Evolutionary conservation across 2,888 invertebrate genomes (phyloP), one percentile per base, ranked within the genome.

Genomic region (Aproaerema taeniolella): DNA sequence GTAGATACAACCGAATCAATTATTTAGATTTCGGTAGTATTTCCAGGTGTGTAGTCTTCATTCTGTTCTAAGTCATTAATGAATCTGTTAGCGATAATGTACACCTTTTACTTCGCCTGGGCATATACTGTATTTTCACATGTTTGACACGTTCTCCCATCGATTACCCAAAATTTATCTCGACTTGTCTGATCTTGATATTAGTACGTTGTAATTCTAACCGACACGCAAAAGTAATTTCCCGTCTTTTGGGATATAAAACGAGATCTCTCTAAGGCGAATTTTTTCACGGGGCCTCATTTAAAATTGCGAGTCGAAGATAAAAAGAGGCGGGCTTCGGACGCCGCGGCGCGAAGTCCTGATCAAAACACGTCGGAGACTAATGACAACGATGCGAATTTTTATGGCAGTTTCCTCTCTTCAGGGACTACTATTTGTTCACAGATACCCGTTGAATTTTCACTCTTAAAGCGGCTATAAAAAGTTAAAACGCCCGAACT

Each of bases 281-380:
- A 55, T 58, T 66, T 59, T 63, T 67, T 69, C 56, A 64, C 55
- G 46, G 49, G 48, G 55, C 55, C 62, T 70, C 62, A 61, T 67
- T 68, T 67, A 59, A 69, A 70, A 69, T 61, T 64, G 63, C 52
- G 63, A 64, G 54, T 58, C 51, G 54, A 61, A 68, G 66, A 74
- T 69, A 70, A 72, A 72, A 66, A 65, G 59, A 61, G 66, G 53
- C 52, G 59, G 60, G 48, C 45, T 56, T 49, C 50, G 47, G 43
- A 53, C 50, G 55, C 49, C 55, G 53, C 61, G 58, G 57, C 57
- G 59, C 61, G 53, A 54, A 50, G 63, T 58, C 50, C 67, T 72
- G 75, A 80, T 81, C 82, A 79, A 82, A 81, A 82, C 80, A 78
- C 82, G 79, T 77, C 81, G 69, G 72, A 70, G 71, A 73, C 79